Percentiles rank a stretch among this genome's conserved stretches.
phyloP scores from a whole-genome alignment of 2,888 invertebrate genomes.

The Leptinotarsa rubiginosa region DNA sequence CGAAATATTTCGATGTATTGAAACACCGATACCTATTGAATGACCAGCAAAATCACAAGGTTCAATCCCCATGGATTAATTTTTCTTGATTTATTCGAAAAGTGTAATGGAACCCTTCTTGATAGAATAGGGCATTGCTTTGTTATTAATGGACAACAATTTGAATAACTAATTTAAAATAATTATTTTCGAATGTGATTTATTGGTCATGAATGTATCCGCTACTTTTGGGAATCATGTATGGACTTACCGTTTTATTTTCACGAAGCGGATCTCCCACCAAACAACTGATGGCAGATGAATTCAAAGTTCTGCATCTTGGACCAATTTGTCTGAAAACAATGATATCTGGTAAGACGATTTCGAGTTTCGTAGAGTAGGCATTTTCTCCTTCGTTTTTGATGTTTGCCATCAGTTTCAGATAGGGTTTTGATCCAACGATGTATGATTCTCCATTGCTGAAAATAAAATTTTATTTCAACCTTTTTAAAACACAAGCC shows the following conservation, averaged over 20 bases:
- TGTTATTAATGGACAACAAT: too few relatives aligned
- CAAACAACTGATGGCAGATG: slow-evolving; percentile 54
- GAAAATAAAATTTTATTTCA: slow-evolving; percentile 26
- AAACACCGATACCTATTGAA: too few relatives aligned
- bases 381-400: slow-evolving; percentile 67
- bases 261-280: slow-evolving; percentile 58
- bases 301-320: slow-evolving; percentile 46
- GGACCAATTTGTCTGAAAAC: slow-evolving; percentile 53
- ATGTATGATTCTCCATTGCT: slow-evolving; percentile 54
- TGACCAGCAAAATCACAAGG: too few relatives aligned
- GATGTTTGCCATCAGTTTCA: slow-evolving; percentile 59
- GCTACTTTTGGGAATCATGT: not conserved
- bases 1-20: too few relatives aligned
- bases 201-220: too few relatives aligned
- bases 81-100: too few relatives aligned
- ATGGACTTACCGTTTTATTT: slow-evolving; percentile 33
- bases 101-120: too few relatives aligned
- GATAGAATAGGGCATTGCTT: too few relatives aligned
- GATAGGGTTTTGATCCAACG: slow-evolving; percentile 59
- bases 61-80: too few relatives aligned
- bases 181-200: too few relatives aligned
- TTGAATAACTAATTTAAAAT: too few relatives aligned
- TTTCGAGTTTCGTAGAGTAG: slow-evolving; percentile 66
- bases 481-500: not conserved
- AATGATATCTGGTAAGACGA: slow-evolving; percentile 64